Percentiles rank a stretch among this genome's conserved stretches.
Evolutionary conservation across 2,888 invertebrate genomes (phyloP).

Genomic region (Cheilosia variabilis): DNA sequence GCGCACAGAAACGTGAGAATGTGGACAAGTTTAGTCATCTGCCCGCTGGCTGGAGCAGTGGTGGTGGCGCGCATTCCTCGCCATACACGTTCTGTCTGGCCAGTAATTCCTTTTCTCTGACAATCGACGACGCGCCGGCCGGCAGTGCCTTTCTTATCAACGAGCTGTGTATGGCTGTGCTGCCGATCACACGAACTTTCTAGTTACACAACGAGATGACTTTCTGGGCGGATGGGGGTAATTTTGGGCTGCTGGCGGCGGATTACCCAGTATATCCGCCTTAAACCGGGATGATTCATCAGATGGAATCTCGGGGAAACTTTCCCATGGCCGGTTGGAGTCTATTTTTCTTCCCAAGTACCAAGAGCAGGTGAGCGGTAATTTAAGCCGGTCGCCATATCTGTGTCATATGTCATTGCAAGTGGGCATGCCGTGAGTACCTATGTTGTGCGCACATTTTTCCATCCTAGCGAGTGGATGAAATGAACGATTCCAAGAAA

Average conservation of each 20-base stretch:
- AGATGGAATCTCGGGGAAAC: slow-evolving; percentile 18
- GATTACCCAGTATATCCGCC: slow-evolving; percentile 21
- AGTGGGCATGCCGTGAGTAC: neutral
- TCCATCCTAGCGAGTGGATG: neutral
- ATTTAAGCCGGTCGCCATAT: slow-evolving; percentile 2
- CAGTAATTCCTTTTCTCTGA: slow-evolving; percentile 41
- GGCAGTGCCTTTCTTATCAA: slow-evolving; percentile 47
- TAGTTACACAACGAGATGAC: slow-evolving; percentile 14
- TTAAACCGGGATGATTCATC: slow-evolving; percentile 36
- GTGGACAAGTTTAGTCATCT: slow-evolving; percentile 62
- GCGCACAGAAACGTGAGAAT: slow-evolving; percentile 16
- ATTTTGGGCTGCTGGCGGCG: slow-evolving; percentile 10
- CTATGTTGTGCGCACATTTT: neutral
- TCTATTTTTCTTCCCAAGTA: neutral
- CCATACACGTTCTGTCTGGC: slow-evolving; percentile 24
- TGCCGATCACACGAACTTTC: slow-evolving; percentile 43
- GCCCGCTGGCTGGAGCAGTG: slow-evolving; percentile 36
- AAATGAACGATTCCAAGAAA: slow-evolving; percentile 39
- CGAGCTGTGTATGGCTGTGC: neutral
- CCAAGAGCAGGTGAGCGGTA: slow-evolving; percentile 38
- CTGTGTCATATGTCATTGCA: slow-evolving; percentile 4
- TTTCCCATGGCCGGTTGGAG: slow-evolving; percentile 34
- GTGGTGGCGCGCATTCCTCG: slow-evolving; percentile 35
- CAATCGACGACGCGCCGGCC: slow-evolving; percentile 24
- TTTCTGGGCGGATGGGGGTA: slow-evolving; percentile 33